These are phyloP conservation scores for Sebastes trivittatus DNA, from an alignment of 2,797 vertebrate genomes.

Conservation along the genomic window DNA sequence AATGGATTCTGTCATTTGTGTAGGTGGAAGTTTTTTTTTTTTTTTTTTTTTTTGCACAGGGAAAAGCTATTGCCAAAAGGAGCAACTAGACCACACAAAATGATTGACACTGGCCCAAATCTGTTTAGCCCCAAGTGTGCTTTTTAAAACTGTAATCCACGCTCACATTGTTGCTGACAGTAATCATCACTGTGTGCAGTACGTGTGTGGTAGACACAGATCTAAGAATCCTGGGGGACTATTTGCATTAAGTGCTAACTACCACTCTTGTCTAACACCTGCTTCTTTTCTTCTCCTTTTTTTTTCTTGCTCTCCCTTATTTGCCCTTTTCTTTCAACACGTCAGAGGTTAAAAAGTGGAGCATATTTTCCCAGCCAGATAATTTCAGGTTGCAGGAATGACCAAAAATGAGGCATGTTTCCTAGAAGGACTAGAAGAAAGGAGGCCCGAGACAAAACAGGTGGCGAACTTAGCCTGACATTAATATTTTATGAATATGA, in stretches of 20 bases:
- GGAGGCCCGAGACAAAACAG: conserved; percentile 64
- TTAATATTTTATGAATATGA: conserved; percentile 81
- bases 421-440: conserved; percentile 56
- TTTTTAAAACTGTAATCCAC: conserved; percentile 2
- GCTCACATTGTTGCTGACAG: conserved; percentile 12
- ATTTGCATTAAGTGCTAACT: conserved; percentile 54
- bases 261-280: conserved; percentile 50
- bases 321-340: conserved; percentile 2
- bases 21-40: not conserved
- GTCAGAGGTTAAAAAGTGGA: conserved; percentile 54
- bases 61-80: conserved; percentile 10
- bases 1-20: not conserved
- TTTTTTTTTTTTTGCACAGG: not conserved
- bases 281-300: conserved; percentile 40
- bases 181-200: conserved; percentile 24
- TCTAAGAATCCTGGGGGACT: conserved; percentile 12
- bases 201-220: conserved; percentile 33
- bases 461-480: conserved; percentile 76
- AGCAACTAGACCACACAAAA: conserved; percentile 32
- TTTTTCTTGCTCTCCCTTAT: not conserved
- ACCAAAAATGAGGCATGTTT: conserved; percentile 61
- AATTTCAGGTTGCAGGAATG: conserved; percentile 73
- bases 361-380: conserved; percentile 62
- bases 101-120: conserved; percentile 23
- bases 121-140: not conserved